Evolutionary conservation across 2,888 invertebrate species (phyloP).

Genomic region (Crocallis elinguaria): DNA sequence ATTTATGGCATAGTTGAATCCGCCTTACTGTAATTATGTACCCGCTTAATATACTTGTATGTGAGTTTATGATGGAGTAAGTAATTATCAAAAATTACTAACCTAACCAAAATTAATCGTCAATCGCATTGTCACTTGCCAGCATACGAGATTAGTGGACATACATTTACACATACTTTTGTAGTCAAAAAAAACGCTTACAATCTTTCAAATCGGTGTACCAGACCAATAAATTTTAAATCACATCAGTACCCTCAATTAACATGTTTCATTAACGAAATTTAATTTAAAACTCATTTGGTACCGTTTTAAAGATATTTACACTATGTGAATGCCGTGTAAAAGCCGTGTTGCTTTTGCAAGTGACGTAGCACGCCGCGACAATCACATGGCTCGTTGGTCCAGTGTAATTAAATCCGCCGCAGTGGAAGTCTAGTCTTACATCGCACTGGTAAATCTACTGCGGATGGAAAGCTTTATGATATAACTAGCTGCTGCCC

Average conservation of each 20-base stretch:
- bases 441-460: conserved; percentile 13
- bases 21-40: conserved; percentile 12
- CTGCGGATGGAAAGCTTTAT: background rate
- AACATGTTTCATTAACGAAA: conserved; percentile 9
- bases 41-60: too few species aligned
- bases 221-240: conserved; percentile 4
- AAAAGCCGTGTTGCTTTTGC: conserved; percentile 28
- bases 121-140: too few species aligned
- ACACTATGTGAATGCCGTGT: background rate
- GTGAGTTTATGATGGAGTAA: too few species aligned
- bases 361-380: conserved; percentile 46
- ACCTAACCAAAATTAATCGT: too few species aligned
- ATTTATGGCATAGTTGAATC: conserved; percentile 53
- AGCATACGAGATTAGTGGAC: too few species aligned
- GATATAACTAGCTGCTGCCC: too few species aligned
- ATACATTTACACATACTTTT: too few species aligned
- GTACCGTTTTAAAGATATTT: too few species aligned
- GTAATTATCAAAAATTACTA: too few species aligned
- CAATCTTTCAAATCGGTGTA: background rate
- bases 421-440: conserved; percentile 24
- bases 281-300: conserved; percentile 13
- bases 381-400: conserved; percentile 67
- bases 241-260: conserved; percentile 18
- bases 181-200: background rate
- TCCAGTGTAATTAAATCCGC: conserved; percentile 61